Base-by-base conservation (phyloP, 2,888 invertebrate species). In the Synergus gifuensis region DNA sequence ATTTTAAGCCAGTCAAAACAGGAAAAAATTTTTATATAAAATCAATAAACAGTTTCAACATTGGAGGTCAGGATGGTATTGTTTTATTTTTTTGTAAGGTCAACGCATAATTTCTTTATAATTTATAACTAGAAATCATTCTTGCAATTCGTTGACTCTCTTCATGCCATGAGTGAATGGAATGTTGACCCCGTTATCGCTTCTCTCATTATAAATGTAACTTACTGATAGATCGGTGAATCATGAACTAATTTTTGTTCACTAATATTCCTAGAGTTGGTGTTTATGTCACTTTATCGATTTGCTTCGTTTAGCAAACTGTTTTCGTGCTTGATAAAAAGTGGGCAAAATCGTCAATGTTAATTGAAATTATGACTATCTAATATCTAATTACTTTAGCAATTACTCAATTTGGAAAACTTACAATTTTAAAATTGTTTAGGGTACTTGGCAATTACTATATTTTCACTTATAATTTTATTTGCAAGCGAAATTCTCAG, bases 131-230 rank as follows among this genome's bases (percentile, higher is more conserved):
- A 54, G 36, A 67, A 67, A 67, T 60, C 60, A 60, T 22, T 60
- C 0, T 60, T 22, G 60, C 60, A 73, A 73, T 54, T 73, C 54
- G 54, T 36, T 73, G 49, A 73, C 73, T 73, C 49, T 69, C 69
- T 40, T 16, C 36, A 36, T 16, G 28, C 11, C 73, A n/a, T 16
- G 36, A 49, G 36, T 73, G 73, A 73, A 54, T 73, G 73, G 73
- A 73, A 73, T 73, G 73, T 73, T 73, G 54, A 73, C 73, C 73
- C 73, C 36, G 36, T 49, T 73, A 49, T 73, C 73, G 73, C 36
- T 28, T 28, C 36, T 73, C 46, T 73, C 46, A 36, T 73, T 73
- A 73, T 73, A 73, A 73, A 73, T 73, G 73, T 36, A 67, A 67
- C 44, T 44, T 22, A 28, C 49, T 73, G 73, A 73, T 73, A n/a